These are phyloP conservation scores for Vollenhovia emeryi DNA, from an alignment of 1,140 invertebrate genomes.

Conservation along the genomic window DNA sequence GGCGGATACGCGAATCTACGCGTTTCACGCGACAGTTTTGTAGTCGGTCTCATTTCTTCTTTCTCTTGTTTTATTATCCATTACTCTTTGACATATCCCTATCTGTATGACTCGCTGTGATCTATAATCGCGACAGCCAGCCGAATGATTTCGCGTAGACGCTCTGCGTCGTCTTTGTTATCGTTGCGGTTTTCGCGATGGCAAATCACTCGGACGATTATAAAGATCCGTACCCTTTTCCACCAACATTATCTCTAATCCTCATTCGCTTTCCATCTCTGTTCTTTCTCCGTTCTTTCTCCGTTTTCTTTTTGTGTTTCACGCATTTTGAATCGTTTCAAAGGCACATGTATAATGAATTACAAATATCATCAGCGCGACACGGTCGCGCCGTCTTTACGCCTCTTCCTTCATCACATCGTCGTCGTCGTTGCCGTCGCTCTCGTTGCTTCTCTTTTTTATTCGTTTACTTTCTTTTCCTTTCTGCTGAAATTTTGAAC, in stretches of 20 bases:
- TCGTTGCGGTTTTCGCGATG: slow-evolving; percentile 20
- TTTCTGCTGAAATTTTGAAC: not conserved
- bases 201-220: slow-evolving; percentile 31
- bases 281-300: slow-evolving; percentile 4
- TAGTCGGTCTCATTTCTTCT: slow-evolving; percentile 16
- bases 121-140: slow-evolving; percentile 42
- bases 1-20: slow-evolving; percentile 35
- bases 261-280: not conserved
- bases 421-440: slow-evolving; percentile 11
- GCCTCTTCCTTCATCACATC: not conserved
- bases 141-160: slow-evolving; percentile 43
- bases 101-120: slow-evolving; percentile 29
- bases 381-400: slow-evolving; percentile 25
- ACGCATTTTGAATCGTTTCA: slow-evolving; percentile 66
- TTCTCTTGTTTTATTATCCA: not conserved
- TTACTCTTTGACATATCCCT: slow-evolving; percentile 33
- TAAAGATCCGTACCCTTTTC: slow-evolving; percentile 4
- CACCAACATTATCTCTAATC: not conserved
- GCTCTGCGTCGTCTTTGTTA: slow-evolving; percentile 14
- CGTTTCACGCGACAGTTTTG: slow-evolving; percentile 29
- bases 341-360: slow-evolving; percentile 79
- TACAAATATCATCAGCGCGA: slow-evolving; percentile 54
- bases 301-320: slow-evolving; percentile 47
- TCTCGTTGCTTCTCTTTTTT: not conserved
- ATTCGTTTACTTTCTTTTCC: not conserved